Conservation (phyloP, 2,888 invertebrate genomes). For the Dilophus febrilis region DNA sequence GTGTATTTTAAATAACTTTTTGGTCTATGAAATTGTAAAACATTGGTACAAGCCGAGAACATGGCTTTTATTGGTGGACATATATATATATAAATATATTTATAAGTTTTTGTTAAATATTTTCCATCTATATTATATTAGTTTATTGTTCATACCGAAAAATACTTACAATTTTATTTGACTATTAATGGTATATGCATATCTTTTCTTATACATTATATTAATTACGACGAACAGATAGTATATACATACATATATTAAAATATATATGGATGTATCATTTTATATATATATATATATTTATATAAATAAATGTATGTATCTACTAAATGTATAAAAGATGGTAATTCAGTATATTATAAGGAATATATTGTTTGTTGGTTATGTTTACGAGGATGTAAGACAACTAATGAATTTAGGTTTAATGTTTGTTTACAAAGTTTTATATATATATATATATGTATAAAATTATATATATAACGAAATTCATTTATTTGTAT, state of each 20-base stretch:
- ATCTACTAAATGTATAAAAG: background rate
- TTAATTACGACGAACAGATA: too few species aligned
- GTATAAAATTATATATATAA: too few species aligned
- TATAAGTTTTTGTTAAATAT: too few species aligned
- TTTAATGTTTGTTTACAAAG: constrained; percentile 4
- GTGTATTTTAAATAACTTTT: too few species aligned
- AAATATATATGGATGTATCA: background rate
- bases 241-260: background rate
- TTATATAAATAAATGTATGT: background rate
- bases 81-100: too few species aligned
- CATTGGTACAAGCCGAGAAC: constrained; percentile 4
- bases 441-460: too few species aligned
- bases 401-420: constrained; percentile 6
- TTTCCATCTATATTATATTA: constrained; percentile 1
- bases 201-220: too few species aligned
- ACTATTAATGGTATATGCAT: too few species aligned
- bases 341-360: constrained; percentile 4
- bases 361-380: constrained; percentile 6
- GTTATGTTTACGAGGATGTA: constrained; percentile 6
- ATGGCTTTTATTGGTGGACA: constrained; percentile 5
- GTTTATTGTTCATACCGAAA: too few species aligned
- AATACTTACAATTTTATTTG: background rate
- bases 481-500: too few species aligned
- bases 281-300: background rate
- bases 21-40: too few species aligned